phyloP scores from a whole-genome alignment of 1,140 invertebrate genomes.

The Andrena cerasifolii region DNA sequence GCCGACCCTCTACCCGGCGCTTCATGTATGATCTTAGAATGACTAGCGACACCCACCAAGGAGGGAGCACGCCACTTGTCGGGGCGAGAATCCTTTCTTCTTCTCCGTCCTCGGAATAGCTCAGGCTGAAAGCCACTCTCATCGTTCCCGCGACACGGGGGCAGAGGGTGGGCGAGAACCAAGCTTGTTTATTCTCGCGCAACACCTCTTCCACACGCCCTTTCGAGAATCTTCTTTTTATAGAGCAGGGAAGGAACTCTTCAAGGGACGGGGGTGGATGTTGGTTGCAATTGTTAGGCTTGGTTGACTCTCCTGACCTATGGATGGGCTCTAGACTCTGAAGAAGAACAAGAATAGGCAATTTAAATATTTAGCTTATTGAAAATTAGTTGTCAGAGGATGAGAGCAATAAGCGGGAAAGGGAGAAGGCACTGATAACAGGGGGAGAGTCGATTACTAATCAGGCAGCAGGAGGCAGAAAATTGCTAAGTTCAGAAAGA shows the following conservation, averaged over 20 bases:
- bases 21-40: no score
- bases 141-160: not conserved
- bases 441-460: not conserved
- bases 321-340: no score
- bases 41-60: no score
- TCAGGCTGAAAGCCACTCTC: constrained; percentile 1
- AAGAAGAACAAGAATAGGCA: no score
- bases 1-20: no score
- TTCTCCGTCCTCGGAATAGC: not conserved
- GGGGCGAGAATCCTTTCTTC: no score
- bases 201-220: constrained; percentile 1
- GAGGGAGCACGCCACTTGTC: not conserved
- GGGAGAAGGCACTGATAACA: not conserved
- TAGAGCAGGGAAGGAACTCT: not conserved
- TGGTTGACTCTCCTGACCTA: no score
- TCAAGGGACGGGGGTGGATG: not conserved
- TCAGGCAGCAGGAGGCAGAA: not conserved
- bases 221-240: constrained; percentile 1
- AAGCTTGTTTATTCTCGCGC: constrained; percentile 3
- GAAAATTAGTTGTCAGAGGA: not conserved
- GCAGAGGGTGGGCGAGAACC: not conserved
- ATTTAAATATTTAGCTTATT: no score
- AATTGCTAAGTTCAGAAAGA: not conserved
- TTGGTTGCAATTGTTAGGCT: no score
- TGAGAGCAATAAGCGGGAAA: not conserved